Evolutionary conservation across 2,797 vertebrate genomes (phyloP).

Genomic region (Pseudomugil gertrudae): DNA sequence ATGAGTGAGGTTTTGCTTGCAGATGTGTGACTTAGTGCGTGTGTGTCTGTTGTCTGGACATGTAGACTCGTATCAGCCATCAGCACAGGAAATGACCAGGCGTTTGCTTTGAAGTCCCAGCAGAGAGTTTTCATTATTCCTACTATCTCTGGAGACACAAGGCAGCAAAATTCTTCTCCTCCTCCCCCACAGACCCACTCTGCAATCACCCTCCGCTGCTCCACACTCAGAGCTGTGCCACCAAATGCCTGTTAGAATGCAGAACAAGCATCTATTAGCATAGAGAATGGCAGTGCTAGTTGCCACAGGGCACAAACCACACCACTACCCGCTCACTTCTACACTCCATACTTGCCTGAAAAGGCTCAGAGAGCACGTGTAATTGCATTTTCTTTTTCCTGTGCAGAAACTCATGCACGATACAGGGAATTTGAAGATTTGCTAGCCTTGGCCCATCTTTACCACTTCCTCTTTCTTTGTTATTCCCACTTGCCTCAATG

Average conservation of each 20-base stretch:
- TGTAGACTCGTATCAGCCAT: conserved; percentile 71
- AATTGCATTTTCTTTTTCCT: conserved; percentile 81
- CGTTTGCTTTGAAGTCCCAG: conserved; percentile 78
- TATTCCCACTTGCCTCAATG: conserved; percentile 58
- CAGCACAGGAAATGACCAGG: conserved; percentile 79
- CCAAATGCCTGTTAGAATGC: conserved; percentile 72
- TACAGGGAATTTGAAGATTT: conserved; percentile 71
- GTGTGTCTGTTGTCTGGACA: conserved; percentile 62
- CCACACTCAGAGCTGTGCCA: conserved; percentile 51
- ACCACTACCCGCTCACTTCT: conserved; percentile 49
- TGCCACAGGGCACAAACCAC: conserved; percentile 63
- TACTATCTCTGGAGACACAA: conserved; percentile 70
- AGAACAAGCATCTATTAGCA: conserved; percentile 79
- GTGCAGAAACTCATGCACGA: conserved; percentile 70
- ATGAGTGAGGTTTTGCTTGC: conserved; percentile 41
- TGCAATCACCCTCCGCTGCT: conserved; percentile 52
- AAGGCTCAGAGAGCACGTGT: conserved; percentile 78
- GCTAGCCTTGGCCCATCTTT: conserved; percentile 45
- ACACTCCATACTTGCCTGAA: conserved; percentile 64
- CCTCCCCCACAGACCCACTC: conserved; percentile 8
- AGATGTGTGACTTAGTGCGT: conserved; percentile 72
- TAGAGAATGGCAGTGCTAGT: conserved; percentile 63
- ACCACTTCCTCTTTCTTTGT: conserved; percentile 51
- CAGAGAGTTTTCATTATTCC: conserved; percentile 77
- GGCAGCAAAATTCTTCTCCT: conserved; percentile 35